Evolutionary conservation across 2,113 vertebrate genomes (phyloP), one percentile per base, ranked within the genome.

Genomic region (Notechis scutatus): DNA sequence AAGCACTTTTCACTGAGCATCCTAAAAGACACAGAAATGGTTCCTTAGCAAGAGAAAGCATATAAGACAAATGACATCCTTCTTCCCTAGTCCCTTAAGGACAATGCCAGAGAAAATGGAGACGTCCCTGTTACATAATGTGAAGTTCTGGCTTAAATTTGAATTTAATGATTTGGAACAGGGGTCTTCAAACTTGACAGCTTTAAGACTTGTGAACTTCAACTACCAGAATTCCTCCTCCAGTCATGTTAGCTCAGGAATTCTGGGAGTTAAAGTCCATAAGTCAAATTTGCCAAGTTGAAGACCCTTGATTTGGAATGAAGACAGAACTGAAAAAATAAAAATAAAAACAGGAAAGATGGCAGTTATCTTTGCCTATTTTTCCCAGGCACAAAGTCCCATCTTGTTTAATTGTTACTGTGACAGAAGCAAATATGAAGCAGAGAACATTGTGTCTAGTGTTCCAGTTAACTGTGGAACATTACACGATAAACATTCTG

Each of bases 11-110:
- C 90, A 42, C 90, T 90, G 57, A 94, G 87, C 93, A 89, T 11
- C 88, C 26, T 56, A 50, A 21, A 90, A 96, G 88, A 96, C 56
- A 90, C 0, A 0, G 87, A 95, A 95, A 90, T 90, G 88, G 94
- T 93, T 93, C 91, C 90, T 92, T 91, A 93, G 26, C 15, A 54
- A 91, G 92, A 87, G 87, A 24, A 34, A 91, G 92, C 88, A 93
- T 39, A 93, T 61, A 0, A 0, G 89, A 91, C 18, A 96, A 94
- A 93, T 95, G 2, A 12, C 47, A 64, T 34, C 81, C 42, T 90
- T 86, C 85, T 55, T n/a, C 23, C 52, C 14, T 52, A n/a, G 92
- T 55, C 95, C 88, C 57, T 14, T 87, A 88, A 14, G 34, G 55
- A 12, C 90, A 69, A 61, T 21, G 91, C 42, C 39, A 57, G 87